Evolutionary conservation across 2,888 invertebrate species (phyloP).

Genomic region (Diarsia mendica): DNA sequence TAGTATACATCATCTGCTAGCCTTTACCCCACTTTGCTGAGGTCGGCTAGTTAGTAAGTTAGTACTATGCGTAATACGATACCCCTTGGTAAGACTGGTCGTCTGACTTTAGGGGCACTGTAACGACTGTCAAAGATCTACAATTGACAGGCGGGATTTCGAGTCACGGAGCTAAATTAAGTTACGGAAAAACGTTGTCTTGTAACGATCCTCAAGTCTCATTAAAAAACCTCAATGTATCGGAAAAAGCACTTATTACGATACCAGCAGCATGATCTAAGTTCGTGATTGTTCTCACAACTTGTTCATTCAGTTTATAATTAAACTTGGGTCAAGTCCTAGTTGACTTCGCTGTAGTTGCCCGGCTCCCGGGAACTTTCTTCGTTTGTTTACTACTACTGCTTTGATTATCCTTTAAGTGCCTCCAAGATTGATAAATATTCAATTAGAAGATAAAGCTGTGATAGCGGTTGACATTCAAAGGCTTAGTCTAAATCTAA

Average conservation of each 20-base stretch:
- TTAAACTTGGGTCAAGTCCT: constrained; percentile 87
- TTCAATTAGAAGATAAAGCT: constrained; percentile 67
- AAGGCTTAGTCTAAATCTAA: background rate
- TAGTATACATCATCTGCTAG: too few relatives aligned
- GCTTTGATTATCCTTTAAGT: constrained; percentile 81
- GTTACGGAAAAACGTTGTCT: background rate
- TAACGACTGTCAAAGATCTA: background rate
- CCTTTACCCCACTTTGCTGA: too few relatives aligned
- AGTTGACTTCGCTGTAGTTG: constrained; percentile 82
- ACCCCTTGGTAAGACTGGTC: background rate
- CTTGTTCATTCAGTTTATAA: constrained; percentile 87
- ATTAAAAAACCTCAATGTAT: constrained; percentile 60
- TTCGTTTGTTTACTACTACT: constrained; percentile 83
- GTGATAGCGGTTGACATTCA: constrained; percentile 43
- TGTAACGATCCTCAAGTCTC: background rate
- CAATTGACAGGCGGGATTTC: background rate
- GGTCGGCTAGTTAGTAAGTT: too few relatives aligned
- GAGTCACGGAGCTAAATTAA: background rate
- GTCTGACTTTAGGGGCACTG: too few relatives aligned
- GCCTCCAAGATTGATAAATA: constrained; percentile 78
- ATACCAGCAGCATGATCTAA: constrained; percentile 78
- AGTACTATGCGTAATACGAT: background rate
- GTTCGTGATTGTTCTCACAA: constrained; percentile 82
- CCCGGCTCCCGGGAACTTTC: constrained; percentile 78
- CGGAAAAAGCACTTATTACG: constrained; percentile 70